A percentile compares a stretch with the other conserved stretches of the same genome.
phyloP scores from a whole-genome alignment of 2,888 invertebrate species.

The Dicyrtomina minuta region DNA sequence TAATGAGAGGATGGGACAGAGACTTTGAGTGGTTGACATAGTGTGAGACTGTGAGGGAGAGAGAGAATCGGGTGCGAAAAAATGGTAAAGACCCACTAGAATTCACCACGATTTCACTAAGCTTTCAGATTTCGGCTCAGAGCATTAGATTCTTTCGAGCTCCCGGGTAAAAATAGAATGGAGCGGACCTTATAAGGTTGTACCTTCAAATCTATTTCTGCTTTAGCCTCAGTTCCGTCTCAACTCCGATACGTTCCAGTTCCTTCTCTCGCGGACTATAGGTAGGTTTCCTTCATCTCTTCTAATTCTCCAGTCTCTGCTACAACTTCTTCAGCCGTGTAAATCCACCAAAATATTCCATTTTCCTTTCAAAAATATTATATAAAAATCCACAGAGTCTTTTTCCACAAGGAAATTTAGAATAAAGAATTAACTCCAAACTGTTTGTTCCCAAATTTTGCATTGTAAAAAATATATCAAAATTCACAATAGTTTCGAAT shows the following conservation, averaged over 20 bases:
- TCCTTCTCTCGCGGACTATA: slow-evolving; percentile 52
- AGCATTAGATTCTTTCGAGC: slow-evolving; percentile 20
- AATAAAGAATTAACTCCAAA: too few species aligned
- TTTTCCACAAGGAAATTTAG: too few species aligned
- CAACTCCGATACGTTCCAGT: slow-evolving; percentile 51
- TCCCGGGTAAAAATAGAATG: slow-evolving; percentile 52
- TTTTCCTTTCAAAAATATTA: too few species aligned
- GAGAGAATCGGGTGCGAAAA: slow-evolving; percentile 14
- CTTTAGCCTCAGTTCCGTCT: slow-evolving; percentile 50
- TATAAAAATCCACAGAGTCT: neutral
- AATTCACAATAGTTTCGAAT: too few species aligned
- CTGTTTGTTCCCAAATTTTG: too few species aligned
- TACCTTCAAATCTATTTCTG: slow-evolving; percentile 51
- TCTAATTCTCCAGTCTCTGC: slow-evolving; percentile 24
- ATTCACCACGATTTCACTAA: slow-evolving; percentile 5
- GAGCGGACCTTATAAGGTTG: slow-evolving; percentile 52
- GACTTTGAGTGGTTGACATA: slow-evolving; percentile 4
- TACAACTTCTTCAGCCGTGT: slow-evolving; percentile 4
- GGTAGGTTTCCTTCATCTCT: slow-evolving; percentile 44
- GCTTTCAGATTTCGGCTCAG: slow-evolving; percentile 14
- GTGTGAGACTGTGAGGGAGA: neutral
- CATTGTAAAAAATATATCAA: too few species aligned
- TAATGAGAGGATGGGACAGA: too few species aligned
- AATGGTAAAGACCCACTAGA: slow-evolving; percentile 6
- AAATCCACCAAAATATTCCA: neutral